These are phyloP conservation scores for Parapristionchus giblindavisi DNA, from an alignment of 2,888 invertebrate species.

Conservation along the genomic window DNA sequence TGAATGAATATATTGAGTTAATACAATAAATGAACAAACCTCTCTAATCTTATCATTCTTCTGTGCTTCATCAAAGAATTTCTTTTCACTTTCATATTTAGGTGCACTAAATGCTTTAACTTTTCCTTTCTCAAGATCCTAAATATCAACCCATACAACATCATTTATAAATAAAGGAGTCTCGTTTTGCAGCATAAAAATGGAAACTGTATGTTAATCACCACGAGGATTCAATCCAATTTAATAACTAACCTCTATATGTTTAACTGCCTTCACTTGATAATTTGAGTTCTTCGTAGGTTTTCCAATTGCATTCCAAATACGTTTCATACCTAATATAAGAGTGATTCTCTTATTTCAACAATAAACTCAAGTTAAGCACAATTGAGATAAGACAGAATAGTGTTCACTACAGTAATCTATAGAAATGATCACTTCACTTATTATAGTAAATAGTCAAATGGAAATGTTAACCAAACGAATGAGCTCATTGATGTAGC, in stretches of 20 bases:
- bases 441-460: too few relatives aligned
- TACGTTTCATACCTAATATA: constrained; percentile 47
- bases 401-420: too few relatives aligned
- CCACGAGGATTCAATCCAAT: too few relatives aligned
- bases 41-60: constrained; percentile 48
- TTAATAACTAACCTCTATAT: constrained; percentile 44
- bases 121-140: constrained; percentile 35
- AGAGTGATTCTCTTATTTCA: too few relatives aligned
- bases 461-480: too few relatives aligned
- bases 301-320: constrained; percentile 54
- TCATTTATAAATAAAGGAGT: not conserved
- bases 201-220: too few relatives aligned
- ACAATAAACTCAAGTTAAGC: too few relatives aligned
- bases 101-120: constrained; percentile 50
- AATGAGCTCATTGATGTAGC: too few relatives aligned
- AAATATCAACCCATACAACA: not conserved
- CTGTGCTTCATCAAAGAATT: constrained; percentile 49
- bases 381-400: too few relatives aligned
- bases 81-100: constrained; percentile 59
- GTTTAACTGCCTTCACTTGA: constrained; percentile 51
- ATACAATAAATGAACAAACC: constrained; percentile 37
- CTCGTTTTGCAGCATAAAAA: too few relatives aligned
- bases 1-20: not conserved
- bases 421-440: too few relatives aligned
- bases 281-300: constrained; percentile 52